Conservation (phyloP, 92 coral and sea anemone species). For the Diadumene lineata region DNA sequence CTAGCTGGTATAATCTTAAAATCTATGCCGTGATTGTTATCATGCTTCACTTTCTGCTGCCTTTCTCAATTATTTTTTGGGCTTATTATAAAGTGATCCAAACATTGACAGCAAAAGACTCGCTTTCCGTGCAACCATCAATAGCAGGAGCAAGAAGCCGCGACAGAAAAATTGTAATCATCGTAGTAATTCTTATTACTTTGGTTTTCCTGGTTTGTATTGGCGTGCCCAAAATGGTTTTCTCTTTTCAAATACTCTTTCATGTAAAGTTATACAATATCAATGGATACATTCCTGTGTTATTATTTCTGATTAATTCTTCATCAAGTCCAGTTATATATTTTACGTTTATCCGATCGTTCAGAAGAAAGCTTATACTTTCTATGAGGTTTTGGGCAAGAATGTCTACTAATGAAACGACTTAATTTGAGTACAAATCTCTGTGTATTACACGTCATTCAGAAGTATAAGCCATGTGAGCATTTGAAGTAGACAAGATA, state of each 20-base stretch:
- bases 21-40: neutral
- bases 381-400: neutral
- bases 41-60: neutral
- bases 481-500: too few relatives aligned
- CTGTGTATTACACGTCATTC: too few relatives aligned
- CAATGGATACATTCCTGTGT: neutral
- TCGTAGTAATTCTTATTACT: neutral
- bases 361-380: neutral
- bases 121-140: constrained; percentile 5
- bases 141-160: constrained; percentile 13
- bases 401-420: neutral
- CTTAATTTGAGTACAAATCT: too few relatives aligned
- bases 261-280: neutral
- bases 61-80: neutral
- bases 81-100: constrained; percentile 11
- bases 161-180: constrained; percentile 1
- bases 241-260: neutral
- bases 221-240: constrained; percentile 14
- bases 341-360: constrained; percentile 13
- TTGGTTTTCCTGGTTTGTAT: constrained; percentile 6
- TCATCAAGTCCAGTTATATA: constrained; percentile 12
- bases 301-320: constrained; percentile 14
- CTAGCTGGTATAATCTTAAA: constrained; percentile 6
- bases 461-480: too few relatives aligned
- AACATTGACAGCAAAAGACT: neutral